A percentile compares a stretch with the other conserved stretches of the same genome.
Evolutionary conservation across 92 coral and sea anemone genomes (phyloP).

Genomic region (Palythoa grandiflora): DNA sequence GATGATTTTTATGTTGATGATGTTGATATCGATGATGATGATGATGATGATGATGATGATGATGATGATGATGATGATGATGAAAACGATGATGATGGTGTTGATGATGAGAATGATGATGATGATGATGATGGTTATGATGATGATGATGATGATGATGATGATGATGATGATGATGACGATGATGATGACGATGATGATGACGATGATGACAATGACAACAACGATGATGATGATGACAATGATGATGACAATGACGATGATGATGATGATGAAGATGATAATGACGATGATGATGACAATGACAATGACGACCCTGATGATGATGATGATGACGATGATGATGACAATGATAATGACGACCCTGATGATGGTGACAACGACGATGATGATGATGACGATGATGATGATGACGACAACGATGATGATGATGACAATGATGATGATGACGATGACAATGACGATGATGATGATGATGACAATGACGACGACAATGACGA

Average conservation of each 20-base stretch:
- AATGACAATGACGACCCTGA: too few relatives aligned
- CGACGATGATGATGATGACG: too few relatives aligned
- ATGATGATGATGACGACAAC: too few relatives aligned
- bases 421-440: too few relatives aligned
- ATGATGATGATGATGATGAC: conserved; percentile 7
- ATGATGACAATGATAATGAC: too few relatives aligned
- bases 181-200: background rate
- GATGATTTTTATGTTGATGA: too few relatives aligned
- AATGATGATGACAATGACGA: background rate
- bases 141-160: conserved; percentile 4
- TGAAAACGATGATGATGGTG: background rate
- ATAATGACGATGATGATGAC: background rate
- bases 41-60: background rate
- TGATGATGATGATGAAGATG: background rate
- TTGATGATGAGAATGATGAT: background rate
- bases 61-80: background rate
- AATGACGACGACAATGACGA: too few relatives aligned
- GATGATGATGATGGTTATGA: background rate
- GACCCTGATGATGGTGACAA: too few relatives aligned
- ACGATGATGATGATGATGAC: too few relatives aligned
- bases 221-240: background rate
- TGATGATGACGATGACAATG: too few relatives aligned
- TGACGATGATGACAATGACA: background rate
- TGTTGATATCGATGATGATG: background rate
- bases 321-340: too few relatives aligned